phyloP scores from a whole-genome alignment of 2,113 vertebrate species.

The Vireo altiloquus region DNA sequence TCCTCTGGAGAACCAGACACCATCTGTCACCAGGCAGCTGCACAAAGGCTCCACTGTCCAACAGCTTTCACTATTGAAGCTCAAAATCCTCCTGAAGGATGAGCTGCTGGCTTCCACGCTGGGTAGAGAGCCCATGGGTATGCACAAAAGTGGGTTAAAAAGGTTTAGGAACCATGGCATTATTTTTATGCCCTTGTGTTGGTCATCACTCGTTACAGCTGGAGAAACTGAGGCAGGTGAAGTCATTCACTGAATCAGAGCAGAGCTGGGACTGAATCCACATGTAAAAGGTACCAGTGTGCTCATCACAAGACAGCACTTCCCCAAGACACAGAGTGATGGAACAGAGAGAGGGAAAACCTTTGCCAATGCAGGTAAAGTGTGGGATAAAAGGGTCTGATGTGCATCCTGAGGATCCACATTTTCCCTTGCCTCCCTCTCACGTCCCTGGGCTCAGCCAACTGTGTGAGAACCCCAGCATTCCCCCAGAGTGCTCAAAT shows the following conservation, averaged over 20 bases:
- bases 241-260: neutral
- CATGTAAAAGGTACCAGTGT: fast-evolving
- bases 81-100: neutral
- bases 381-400: neutral
- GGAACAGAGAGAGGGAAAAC: neutral
- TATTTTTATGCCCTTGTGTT: neutral
- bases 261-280: neutral
- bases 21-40: neutral
- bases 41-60: neutral
- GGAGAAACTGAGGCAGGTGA: neutral
- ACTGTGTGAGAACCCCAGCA: neutral
- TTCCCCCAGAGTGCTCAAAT: neutral
- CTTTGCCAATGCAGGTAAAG: neutral
- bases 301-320: neutral
- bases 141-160: fast-evolving
- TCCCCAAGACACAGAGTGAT: neutral
- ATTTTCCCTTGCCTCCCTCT: neutral
- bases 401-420: neutral
- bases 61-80: neutral
- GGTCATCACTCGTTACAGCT: fast-evolving
- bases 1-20: neutral
- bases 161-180: neutral
- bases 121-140: neutral
- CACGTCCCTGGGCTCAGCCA: neutral
- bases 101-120: neutral